Evolutionary conservation across 2,113 vertebrate genomes (phyloP), one percentile per base, ranked within the genome.

Genomic region (Rhadina sibilatrix): DNA sequence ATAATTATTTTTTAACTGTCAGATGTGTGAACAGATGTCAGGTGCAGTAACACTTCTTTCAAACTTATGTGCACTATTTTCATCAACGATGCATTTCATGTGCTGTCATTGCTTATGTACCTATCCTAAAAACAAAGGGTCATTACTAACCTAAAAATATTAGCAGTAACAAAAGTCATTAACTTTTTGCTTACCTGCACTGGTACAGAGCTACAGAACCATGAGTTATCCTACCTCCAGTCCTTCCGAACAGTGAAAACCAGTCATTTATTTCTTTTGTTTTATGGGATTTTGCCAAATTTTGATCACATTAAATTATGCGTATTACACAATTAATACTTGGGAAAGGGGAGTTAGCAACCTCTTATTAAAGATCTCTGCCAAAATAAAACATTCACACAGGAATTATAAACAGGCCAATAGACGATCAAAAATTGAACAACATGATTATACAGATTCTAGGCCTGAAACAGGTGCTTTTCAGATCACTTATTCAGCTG

Each of bases 401-500:
- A n/a, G n/a, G 20, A 78, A 91, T 70, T 42, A 85, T 3, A 72
- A 76, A 70, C 25, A 90, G 83, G 54, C 35, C 37, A 87, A 69
- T 5, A 83, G 15, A 4, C 59, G 25, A 70, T 42, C 30, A 77
- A 66, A 74, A 91, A 71, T 15, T 50, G 42, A 93, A 83, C 30
- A 76, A 90, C 42, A 52, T 56, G 53, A 79, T 47, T 87, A 54
- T n/a, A 82, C 54, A 75, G 87, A 72, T 13, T 46, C 60, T 11
- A 81, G 52, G 27, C 25, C 76, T 78, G 47, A 88, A 94, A 61
- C 23, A 23, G 50, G n/a, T 89, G 70, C 74, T 95, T 96, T 94
- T 87, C 57, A 87, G 64, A 89, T 80, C 12, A 6, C 56, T 94
- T 74, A 81, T 93, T 92, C 91, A 96, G 79, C 49, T 88, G 47